These are phyloP conservation scores for Amphiprion clarkii DNA, from an alignment of 2,797 vertebrate genomes.

Conservation along the genomic window DNA sequence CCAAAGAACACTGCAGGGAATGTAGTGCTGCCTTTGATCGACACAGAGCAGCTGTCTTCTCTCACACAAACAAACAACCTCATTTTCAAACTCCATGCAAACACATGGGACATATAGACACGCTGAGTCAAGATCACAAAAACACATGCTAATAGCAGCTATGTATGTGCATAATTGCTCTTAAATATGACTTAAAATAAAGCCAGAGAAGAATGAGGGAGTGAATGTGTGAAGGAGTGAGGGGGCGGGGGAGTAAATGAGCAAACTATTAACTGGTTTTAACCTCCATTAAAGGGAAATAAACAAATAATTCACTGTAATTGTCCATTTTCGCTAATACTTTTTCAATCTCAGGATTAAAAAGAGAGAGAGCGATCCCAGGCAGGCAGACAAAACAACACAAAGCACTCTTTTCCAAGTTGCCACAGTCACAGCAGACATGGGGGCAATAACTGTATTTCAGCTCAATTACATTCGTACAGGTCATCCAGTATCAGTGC, in stretches of 20 bases:
- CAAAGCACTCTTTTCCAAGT: too few species aligned
- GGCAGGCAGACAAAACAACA: not conserved
- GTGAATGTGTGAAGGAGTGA: not conserved
- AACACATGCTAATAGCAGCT: not conserved
- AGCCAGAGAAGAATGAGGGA: not conserved
- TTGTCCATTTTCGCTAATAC: not conserved
- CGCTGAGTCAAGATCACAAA: not conserved
- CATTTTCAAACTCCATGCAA: conserved; percentile 10
- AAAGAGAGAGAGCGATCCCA: not conserved
- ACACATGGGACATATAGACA: not conserved
- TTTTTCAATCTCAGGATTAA: not conserved
- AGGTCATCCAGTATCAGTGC: conserved; percentile 19
- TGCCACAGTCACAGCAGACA: not conserved
- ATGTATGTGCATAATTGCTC: not conserved
- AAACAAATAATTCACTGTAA: conserved; percentile 20
- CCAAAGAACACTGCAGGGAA: conserved; percentile 53
- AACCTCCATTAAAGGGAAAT: not conserved
- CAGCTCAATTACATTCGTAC: conserved; percentile 38
- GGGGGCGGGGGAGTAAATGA: not conserved
- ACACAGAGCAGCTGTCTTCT: conserved; percentile 66
- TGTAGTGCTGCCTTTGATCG: conserved; percentile 52
- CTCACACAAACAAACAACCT: conserved; percentile 29
- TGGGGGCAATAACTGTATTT: conserved; percentile 28
- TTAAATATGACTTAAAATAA: not conserved
- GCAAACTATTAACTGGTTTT: conserved; percentile 1